Base-by-base conservation (phyloP, 2,888 invertebrate species). In the Sarcophaga carnaria region DNA sequence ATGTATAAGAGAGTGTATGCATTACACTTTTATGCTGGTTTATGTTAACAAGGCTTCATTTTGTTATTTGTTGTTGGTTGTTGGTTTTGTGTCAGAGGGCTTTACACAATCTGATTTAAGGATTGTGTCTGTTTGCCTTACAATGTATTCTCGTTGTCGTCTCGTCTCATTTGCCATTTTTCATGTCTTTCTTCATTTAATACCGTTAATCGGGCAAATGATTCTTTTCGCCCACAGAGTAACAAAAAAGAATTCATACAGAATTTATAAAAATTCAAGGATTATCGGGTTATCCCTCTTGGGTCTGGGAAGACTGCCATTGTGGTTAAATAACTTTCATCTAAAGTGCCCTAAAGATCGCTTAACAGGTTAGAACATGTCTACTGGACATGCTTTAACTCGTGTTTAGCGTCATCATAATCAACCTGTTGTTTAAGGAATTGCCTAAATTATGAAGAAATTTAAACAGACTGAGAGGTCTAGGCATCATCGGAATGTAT, bases 81-180 rank as follows among this genome's bases (percentile, higher is more conserved):
- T 37, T 8, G 77, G 66, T 77, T 71, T 80, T 80, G 60, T 80
- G 60, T 80, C 80, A 76, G 79, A 84, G 54, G 91, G 91, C 91
- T 91, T 92, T 91, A 88, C 91, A 92, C 92, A 92, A 92, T 92
- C 90, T 90, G 92, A 92, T 92, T 92, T 92, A 90, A 91, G 91
- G 92, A 91, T 92, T 91, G 92, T 37, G 37, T 37, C 37, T 37
- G 37, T 37, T 20, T 37, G 37, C 37, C 37, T 37, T 2, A 37
- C 37, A 37, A 37, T 37, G 37, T 37, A 37, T 37, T 37, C 37
- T 37, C 90, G 89, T 22, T 22, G 22, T 22, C 22, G 22, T 22
- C 22, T 90, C 91, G 91, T 92, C 89, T 90, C 66, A 83, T 88
- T 87, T 85, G 88, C 87, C 87, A 87, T 87, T 81, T 87, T 80